Evolutionary conservation across 2,113 vertebrate species (phyloP).

Genomic region (Esox niger): DNA sequence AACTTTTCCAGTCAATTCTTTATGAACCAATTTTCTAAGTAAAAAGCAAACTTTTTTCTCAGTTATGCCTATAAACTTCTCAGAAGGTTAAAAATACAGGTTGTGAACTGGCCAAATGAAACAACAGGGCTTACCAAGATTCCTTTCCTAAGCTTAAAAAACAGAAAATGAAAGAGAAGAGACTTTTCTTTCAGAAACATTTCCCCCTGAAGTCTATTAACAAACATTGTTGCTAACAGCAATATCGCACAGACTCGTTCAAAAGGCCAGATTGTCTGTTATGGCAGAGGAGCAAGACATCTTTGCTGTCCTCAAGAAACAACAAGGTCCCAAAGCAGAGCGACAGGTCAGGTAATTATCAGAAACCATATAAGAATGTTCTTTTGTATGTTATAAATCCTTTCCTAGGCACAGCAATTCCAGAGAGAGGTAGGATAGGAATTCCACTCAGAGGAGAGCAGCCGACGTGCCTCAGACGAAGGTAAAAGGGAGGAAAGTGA

Average conservation of each 20-base stretch:
- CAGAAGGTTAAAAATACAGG: background rate
- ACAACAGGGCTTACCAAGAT: no score
- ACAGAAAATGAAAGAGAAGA: no score
- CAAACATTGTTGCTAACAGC: slow-evolving; percentile 78
- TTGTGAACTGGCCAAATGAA: no score
- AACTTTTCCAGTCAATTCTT: background rate
- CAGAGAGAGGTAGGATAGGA: slow-evolving; percentile 21
- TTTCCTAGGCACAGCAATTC: slow-evolving; percentile 73
- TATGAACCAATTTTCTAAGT: no score
- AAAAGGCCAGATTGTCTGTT: slow-evolving; percentile 70
- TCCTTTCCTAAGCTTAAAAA: no score
- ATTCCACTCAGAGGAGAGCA: background rate
- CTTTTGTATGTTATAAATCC: slow-evolving; percentile 70
- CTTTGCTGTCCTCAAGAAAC: slow-evolving; percentile 73
- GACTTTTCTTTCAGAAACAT: slow-evolving; percentile 22
- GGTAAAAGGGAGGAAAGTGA: slow-evolving; percentile 48
- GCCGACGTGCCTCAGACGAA: slow-evolving; percentile 62
- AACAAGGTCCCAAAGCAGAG: slow-evolving; percentile 47
- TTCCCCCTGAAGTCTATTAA: slow-evolving; percentile 77
- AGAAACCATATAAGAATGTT: slow-evolving; percentile 69
- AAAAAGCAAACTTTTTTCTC: no score
- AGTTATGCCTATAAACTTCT: no score
- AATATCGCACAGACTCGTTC: slow-evolving; percentile 68
- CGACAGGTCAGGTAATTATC: slow-evolving; percentile 85
- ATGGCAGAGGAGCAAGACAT: slow-evolving; percentile 68